Evolutionary conservation across 2,113 vertebrate species (phyloP), one percentile per base, ranked within the genome.

Genomic region (Sorex fumeus): DNA sequence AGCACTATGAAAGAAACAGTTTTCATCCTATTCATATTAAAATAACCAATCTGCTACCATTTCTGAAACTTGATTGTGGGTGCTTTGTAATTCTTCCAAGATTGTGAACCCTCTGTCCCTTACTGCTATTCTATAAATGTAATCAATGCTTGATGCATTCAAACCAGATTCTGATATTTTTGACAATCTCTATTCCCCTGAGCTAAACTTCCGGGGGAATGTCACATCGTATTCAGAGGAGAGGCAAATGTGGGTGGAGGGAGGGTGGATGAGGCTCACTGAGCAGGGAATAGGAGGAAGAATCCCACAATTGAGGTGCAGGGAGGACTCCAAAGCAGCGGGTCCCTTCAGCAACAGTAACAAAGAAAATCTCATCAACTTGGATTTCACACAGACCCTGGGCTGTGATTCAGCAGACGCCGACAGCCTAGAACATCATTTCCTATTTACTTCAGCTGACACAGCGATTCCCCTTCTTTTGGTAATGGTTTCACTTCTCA

Each of bases 351-450:
- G 69, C 9, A 85, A 66, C 7, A 87, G 30, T 34, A 60, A 91
- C 84, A 93, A 91, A 91, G 19, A 83, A 76, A 90, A 88, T 80
- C 28, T 93, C 85, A 91, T 90, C 84, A 80, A 93, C 83, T 34
- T 78, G 90, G 72, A 96, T 85, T 88, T 94, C 87, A 94, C 75
- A 70, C 23, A 91, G 72, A 70, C 74, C 34, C 0, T 28, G 53
- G 53, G 12, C 71, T 76, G 4, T 67, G 62, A 91, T 91, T 95
- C 64, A 70, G 23, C 45, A 28, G 32, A 70, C 57, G 70, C 16
- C 76, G 94, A 72, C 43, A 90, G 53, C 45, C 64, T 47, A 72
- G 15, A 64, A 79, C 78, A 79, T 64, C 25, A 71, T 91, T 86
- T 89, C 83, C 85, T 91, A 45, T 30, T 67, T 84, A n/a, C 62